These are phyloP conservation scores for Tamias sibiricus DNA, from an alignment of 2,113 vertebrate genomes.

Conservation along the genomic window DNA sequence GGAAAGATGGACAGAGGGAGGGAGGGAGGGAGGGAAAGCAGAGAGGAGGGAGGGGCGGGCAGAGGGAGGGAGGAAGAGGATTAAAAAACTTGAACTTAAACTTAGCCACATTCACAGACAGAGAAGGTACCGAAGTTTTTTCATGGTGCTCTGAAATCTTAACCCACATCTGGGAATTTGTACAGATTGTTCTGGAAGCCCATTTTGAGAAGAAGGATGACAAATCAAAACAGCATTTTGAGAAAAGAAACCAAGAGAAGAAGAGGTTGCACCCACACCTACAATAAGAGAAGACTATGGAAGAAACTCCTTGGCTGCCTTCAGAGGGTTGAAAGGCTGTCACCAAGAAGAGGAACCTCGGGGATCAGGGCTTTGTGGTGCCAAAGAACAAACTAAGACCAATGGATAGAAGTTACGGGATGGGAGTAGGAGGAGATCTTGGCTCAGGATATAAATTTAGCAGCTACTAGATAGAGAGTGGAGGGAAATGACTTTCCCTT, in stretches of 20 bases:
- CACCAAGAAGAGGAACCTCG: background rate
- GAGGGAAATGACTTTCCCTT: conserved; percentile 75
- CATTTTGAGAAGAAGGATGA: background rate
- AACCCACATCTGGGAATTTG: background rate
- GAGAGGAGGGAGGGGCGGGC: background rate
- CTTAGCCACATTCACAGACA: background rate
- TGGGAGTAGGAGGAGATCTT: conserved; percentile 57
- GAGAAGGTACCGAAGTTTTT: background rate
- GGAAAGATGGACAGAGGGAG: background rate
- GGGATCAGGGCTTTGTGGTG: background rate
- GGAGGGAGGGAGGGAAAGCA: no score
- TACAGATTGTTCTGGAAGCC: background rate
- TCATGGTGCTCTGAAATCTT: background rate
- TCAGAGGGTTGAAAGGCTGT: conserved; percentile 26
- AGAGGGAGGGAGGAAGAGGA: no score
- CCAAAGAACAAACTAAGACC: conserved; percentile 54
- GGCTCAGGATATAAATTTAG: conserved; percentile 71
- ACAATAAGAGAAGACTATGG: background rate
- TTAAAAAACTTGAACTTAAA: background rate
- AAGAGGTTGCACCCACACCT: background rate
- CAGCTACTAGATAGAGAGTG: conserved; percentile 75
- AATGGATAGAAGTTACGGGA: conserved; percentile 27
- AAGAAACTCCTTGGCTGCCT: background rate
- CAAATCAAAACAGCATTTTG: conserved; percentile 7
- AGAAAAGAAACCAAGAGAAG: background rate